Percentiles rank a stretch among this genome's conserved stretches.
phyloP scores from a whole-genome alignment of 1,140 invertebrate species.

The Phymorhynchus buccinoides region DNA sequence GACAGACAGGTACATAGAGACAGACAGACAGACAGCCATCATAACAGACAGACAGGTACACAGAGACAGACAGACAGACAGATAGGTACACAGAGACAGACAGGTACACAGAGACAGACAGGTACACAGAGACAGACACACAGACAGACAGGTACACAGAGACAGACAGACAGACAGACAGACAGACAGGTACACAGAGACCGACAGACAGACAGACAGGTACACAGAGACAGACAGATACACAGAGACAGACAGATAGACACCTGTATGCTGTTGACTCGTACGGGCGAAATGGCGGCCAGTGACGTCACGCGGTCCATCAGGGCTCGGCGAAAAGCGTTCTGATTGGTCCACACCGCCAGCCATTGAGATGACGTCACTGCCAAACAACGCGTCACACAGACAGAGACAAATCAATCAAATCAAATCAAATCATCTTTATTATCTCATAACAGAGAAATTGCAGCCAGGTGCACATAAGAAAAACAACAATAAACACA shows the following conservation, averaged over 20 bases:
- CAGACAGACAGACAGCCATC: too few species aligned
- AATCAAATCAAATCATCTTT: too few species aligned
- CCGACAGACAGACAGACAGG: conserved; percentile 23
- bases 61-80: too few species aligned
- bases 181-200: conserved; percentile 16
- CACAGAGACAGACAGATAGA: neutral
- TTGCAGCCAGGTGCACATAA: too few species aligned
- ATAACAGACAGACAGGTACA: too few species aligned
- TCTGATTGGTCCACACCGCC: conserved; percentile 2
- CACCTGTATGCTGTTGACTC: conserved; percentile 20
- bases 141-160: conserved; percentile 3
- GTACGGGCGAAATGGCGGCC: neutral
- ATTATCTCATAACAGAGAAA: too few species aligned
- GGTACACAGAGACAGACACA: neutral
- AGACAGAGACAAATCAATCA: too few species aligned
- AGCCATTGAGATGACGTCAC: conserved; percentile 4
- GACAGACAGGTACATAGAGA: too few species aligned
- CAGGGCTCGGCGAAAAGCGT: conserved; percentile 21
- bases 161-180: conserved; percentile 10
- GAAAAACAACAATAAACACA: too few species aligned
- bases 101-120: neutral
- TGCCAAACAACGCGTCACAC: neutral
- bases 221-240: conserved; percentile 27
- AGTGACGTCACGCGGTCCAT: conserved; percentile 25
- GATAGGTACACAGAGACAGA: too few species aligned